Evolutionary conservation across 2,888 invertebrate species (phyloP), one percentile per base, ranked within the genome.

Genomic region (Hypena proboscidalis): DNA sequence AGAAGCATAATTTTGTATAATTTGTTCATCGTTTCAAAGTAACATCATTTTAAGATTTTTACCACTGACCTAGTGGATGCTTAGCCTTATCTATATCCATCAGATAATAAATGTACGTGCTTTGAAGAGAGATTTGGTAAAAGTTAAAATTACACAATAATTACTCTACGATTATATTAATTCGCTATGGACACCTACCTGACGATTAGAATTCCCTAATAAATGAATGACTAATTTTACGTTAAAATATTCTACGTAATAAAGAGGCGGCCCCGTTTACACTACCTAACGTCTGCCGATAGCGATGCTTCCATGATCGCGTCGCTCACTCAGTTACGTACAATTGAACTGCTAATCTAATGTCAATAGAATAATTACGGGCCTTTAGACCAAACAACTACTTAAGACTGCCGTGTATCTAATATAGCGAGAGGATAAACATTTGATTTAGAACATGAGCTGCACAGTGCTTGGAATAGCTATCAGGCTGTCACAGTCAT

Each of bases 261-360:
- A 58, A 77, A 84, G 81, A 90, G 89, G 88, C 90, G 90, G 90
- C 86, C 86, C 83, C 88, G 82, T 81, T 86, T 85, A 74, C 79
- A 75, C 74, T 83, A 77, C 66, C 70, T 78, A 78, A 68, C 69
- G 51, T 51, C 52, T 58, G 57, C 55, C 53, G 54, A 37, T 52
- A 55, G 34, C 26, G 39, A 33, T 35, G 27, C 22, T 33, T 20
- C 33, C 34, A 45, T 32, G 30, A 47, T 23, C 37, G 29, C 34
- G 37, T 36, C 35, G 38, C 48, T n/a, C n/a, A n/a, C n/a, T n/a
- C n/a, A n/a, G n/a, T n/a, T n/a, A n/a, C n/a, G 2, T 30, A 34
- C 25, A 35, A 47, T 10, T 37, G n/a, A n/a, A 6, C 19, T 30
- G 25, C 10, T 40, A 53, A 36, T 40, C 27, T 21, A 36, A 21